These are phyloP conservation scores for Acrobasis consociella DNA, from an alignment of 2,888 invertebrate species.

Conservation along the genomic window DNA sequence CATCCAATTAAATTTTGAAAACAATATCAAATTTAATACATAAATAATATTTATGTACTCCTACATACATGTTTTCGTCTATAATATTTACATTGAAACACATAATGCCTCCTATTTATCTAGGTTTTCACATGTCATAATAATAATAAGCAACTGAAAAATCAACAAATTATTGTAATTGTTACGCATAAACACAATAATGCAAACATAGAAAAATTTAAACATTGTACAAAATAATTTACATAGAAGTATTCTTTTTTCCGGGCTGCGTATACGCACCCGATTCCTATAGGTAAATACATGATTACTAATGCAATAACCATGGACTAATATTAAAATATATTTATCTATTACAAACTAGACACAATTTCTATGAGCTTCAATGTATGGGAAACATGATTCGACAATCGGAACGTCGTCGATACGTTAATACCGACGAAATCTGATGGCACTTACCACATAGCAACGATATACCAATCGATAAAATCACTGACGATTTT, in stretches of 20 bases:
- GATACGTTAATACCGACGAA: background rate
- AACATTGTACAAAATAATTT: conserved; percentile 77
- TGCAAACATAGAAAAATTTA: conserved; percentile 63
- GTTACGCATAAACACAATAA: conserved; percentile 63
- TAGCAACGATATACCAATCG: too few species aligned
- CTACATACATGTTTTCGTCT: conserved; percentile 79
- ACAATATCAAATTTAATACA: conserved; percentile 84
- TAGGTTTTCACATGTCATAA: conserved; percentile 66
- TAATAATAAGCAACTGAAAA: conserved; percentile 73
- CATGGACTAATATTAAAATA: conserved; percentile 63
- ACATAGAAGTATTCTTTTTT: conserved; percentile 51
- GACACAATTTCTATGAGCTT: conserved; percentile 46
- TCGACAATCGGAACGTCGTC: background rate
- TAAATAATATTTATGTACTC: conserved; percentile 81
- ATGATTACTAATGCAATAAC: conserved; percentile 55
- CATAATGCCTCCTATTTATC: conserved; percentile 73
- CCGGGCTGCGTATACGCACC: conserved; percentile 38
- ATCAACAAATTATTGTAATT: conserved; percentile 61
- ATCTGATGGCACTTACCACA: background rate
- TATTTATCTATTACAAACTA: conserved; percentile 60
- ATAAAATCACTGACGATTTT: too few species aligned
- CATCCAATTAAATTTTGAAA: conserved; percentile 76
- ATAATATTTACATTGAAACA: conserved; percentile 81
- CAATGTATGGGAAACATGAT: conserved; percentile 39
- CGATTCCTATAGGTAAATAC: conserved; percentile 45